Conservation (phyloP, 2,797 vertebrate species). For the Xenopus petersii region DNA sequence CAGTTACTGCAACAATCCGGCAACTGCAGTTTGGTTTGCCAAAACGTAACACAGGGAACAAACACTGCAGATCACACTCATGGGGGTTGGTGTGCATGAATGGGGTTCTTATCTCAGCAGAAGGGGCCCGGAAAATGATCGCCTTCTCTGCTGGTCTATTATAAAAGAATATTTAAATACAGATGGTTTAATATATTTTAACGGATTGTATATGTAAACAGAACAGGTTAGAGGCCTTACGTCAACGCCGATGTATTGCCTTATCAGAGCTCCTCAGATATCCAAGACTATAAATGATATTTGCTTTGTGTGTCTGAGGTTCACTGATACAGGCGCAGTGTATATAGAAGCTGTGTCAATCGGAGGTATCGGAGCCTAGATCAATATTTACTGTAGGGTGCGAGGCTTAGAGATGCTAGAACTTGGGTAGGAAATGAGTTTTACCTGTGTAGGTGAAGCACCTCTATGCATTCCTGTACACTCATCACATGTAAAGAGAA, state of each 20-base stretch:
- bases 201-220: constrained; percentile 17
- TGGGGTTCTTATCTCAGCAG: not conserved
- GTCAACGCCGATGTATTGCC: constrained; percentile 13
- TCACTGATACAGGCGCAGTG: constrained; percentile 23
- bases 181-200: not conserved
- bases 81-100: not conserved
- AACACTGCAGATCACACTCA: no score
- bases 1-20: no score
- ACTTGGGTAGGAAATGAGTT: no score
- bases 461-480: constrained; percentile 12
- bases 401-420: not conserved
- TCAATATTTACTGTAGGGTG: not conserved
- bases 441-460: not conserved
- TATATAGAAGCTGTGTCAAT: not conserved
- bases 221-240: constrained; percentile 2
- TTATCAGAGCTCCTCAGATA: constrained; percentile 39
- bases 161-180: not conserved
- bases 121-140: not conserved
- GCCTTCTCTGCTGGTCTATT: not conserved
- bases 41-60: no score
- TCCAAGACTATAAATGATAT: constrained; percentile 25
- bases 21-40: no score
- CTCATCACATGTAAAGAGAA: not conserved
- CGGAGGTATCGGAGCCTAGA: not conserved
- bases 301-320: constrained; percentile 33